A percentile compares a stretch with the other conserved stretches of the same genome.
These are phyloP conservation scores for Trichogramma dendrolimi DNA, from an alignment of 2,888 invertebrate genomes.

Conservation along the genomic window DNA sequence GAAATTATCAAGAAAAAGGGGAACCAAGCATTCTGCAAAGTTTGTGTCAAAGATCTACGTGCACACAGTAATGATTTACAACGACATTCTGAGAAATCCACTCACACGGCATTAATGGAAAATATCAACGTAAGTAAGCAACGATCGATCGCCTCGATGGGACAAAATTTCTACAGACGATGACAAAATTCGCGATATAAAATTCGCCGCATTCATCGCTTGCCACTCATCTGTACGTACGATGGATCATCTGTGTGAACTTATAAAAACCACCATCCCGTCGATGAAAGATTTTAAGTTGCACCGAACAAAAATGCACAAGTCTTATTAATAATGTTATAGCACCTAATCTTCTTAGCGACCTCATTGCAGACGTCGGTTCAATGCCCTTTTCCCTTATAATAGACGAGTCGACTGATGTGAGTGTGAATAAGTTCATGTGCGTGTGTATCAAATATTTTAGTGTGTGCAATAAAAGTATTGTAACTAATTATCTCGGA, in stretches of 20 bases:
- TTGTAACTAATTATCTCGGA: constrained; percentile 26
- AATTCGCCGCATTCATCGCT: constrained; percentile 13
- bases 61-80: constrained; percentile 7
- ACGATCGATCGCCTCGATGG: not conserved
- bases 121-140: not conserved
- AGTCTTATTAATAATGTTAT: constrained; percentile 11
- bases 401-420: constrained; percentile 30
- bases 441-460: constrained; percentile 32
- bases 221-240: constrained; percentile 7
- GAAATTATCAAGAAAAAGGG: not conserved
- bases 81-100: not conserved
- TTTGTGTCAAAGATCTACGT: constrained; percentile 9
- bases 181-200: constrained; percentile 3
- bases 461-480: constrained; percentile 19
- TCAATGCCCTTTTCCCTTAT: constrained; percentile 22
- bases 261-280: constrained; percentile 3
- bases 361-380: constrained; percentile 11
- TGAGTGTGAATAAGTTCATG: constrained; percentile 27
- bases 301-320: constrained; percentile 18
- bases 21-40: constrained; percentile 9
- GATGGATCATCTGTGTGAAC: constrained; percentile 11
- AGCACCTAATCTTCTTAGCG: constrained; percentile 14
- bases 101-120: constrained; percentile 1
- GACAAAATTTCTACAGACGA: not conserved
- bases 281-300: constrained; percentile 6